Evolutionary conservation across 2,797 vertebrate species (phyloP).

Genomic region (Paedocypris micromegethes): DNA sequence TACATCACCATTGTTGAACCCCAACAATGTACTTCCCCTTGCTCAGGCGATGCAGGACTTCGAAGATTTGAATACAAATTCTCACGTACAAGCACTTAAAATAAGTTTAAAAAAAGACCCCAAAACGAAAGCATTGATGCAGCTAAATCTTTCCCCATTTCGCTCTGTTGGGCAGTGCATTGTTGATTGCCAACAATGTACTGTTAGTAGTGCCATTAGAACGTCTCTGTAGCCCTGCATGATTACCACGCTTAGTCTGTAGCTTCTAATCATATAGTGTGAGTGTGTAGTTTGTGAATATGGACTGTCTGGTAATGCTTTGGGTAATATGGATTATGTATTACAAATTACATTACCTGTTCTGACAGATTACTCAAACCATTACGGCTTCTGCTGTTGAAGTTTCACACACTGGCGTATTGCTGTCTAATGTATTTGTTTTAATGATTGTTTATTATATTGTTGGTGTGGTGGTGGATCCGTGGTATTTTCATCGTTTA

Average conservation of each 20-base stretch:
- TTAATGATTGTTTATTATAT: conserved; percentile 2
- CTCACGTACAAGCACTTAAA: conserved; percentile 8
- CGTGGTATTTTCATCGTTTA: background rate
- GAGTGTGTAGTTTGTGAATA: conserved; percentile 49
- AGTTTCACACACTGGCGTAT: background rate
- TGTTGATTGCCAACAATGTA: conserved; percentile 94
- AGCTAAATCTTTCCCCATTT: conserved; percentile 61
- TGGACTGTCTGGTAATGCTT: conserved; percentile 41
- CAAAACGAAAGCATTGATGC: conserved; percentile 42
- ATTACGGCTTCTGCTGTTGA: conserved; percentile 31
- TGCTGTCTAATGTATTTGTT: conserved; percentile 17
- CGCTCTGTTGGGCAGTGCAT: conserved; percentile 86
- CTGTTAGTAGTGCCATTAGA: conserved; percentile 79
- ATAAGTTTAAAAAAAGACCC: conserved; percentile 1
- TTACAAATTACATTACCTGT: background rate
- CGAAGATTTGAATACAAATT: conserved; percentile 32
- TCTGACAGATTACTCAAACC: conserved; percentile 51
- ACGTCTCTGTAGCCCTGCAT: conserved; percentile 72
- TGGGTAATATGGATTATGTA: conserved; percentile 48
- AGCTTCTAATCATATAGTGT: conserved; percentile 33
- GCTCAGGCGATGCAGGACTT: conserved; percentile 52
- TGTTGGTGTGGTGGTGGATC: conserved; percentile 14
- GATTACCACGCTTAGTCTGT: conserved; percentile 37
- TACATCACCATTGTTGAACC: conserved; percentile 80
- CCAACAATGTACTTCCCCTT: conserved; percentile 82